Base-by-base conservation (phyloP, 1,140 invertebrate genomes). In the Heliconius hermathena region DNA sequence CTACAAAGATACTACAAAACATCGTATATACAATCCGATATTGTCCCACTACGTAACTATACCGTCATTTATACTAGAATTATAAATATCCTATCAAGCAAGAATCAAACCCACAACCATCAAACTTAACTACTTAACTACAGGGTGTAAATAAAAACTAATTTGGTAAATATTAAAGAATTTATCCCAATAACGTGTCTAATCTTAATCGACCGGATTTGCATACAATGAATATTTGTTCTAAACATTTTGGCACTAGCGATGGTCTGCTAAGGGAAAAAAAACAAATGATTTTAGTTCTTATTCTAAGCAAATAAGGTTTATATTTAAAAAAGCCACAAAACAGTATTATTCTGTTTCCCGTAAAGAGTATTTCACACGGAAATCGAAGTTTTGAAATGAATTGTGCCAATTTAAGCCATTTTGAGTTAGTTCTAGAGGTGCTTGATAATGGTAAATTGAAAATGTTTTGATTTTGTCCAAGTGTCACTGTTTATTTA, bases 201-300 rank as follows among this genome's bases (percentile, higher is more conserved):
- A 85, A 84, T 85, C 82, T 80, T 60, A 72, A 84, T 76, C 81
- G 77, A 71, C 72, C 78, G 77, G 82, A 85, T 84, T 84, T 84
- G 84, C 82, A 85, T 84, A 82, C 84, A 85, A 85, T 84, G 84
- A 84, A 85, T 84, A 84, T 85, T 85, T 85, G 84, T 84, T 82
- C 82, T 81, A 85, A 85, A 85, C 84, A 85, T 85, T 83, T 85
- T 85, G 82, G 82, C 84, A 71, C 81, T 81, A 74, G 75, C 75
- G 78, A 81, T 76, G 57, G 57, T 60, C 57, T 60, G 57, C 57
- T 22, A 26, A 26, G 8, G n/a, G 9, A 60, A 22, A 22, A n/a
- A 57, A 22, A 60, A 29, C 76, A 78, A 71, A 57, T 76, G n/a
- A 83, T 76, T 79, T 70, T 78, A 77, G 38, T 81, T 82, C 78